Conservation (phyloP, 2,888 invertebrate genomes). For the Apantesis nais region DNA sequence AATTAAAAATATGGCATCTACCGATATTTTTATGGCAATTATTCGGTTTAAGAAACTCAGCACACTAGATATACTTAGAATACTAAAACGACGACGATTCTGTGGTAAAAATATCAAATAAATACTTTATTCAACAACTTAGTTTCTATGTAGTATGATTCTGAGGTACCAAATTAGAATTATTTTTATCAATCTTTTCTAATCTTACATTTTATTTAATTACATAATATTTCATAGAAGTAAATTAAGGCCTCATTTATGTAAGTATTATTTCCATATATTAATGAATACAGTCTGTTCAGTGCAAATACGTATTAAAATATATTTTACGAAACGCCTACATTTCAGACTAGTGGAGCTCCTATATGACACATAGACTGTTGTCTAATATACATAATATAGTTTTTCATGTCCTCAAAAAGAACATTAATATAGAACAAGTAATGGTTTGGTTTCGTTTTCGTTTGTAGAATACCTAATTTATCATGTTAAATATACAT, state of each 20-base stretch:
- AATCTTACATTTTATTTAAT: slow-evolving; percentile 31
- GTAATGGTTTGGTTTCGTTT: slow-evolving; percentile 42
- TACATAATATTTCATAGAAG: slow-evolving; percentile 27
- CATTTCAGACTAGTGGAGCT: slow-evolving; percentile 50
- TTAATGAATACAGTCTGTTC: slow-evolving; percentile 37
- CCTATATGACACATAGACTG: slow-evolving; percentile 32
- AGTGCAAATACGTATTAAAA: slow-evolving; percentile 21
- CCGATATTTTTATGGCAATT: slow-evolving; percentile 79
- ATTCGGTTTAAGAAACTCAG: slow-evolving; percentile 53
- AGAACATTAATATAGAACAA: slow-evolving; percentile 45
- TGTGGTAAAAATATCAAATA: background rate
- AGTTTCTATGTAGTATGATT: background rate
- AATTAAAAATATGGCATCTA: slow-evolving; percentile 79
- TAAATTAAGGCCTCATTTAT: slow-evolving; percentile 42
- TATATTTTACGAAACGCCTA: slow-evolving; percentile 33
- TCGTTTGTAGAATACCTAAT: slow-evolving; percentile 22
- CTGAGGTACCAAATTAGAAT: slow-evolving; percentile 1
- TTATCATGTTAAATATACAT: slow-evolving; percentile 25
- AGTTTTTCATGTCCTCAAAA: slow-evolving; percentile 12
- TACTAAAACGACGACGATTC: slow-evolving; percentile 5
- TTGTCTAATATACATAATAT: slow-evolving; percentile 18
- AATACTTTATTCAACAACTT: background rate
- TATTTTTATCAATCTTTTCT: slow-evolving; percentile 9
- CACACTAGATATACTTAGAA: slow-evolving; percentile 29
- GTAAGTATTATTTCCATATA: slow-evolving; percentile 34